These are phyloP conservation scores for Xylocampa areola DNA, from an alignment of 2,888 invertebrate genomes.

Conservation along the genomic window DNA sequence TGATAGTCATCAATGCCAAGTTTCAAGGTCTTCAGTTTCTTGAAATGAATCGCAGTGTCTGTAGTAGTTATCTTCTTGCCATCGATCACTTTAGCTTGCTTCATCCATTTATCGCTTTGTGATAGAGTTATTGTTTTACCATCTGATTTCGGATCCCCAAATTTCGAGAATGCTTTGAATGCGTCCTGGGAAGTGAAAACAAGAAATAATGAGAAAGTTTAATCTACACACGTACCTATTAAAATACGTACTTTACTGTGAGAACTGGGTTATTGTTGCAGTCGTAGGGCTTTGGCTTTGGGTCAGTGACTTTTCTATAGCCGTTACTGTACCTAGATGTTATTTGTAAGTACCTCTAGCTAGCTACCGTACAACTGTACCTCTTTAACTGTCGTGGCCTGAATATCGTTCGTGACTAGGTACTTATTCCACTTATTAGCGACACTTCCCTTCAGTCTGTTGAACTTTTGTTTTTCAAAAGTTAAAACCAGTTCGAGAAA, in stretches of 20 bases:
- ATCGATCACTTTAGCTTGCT: constrained; percentile 95
- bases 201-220: background rate
- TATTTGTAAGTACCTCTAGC: too few species aligned
- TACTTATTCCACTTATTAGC: too few species aligned
- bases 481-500: too few species aligned
- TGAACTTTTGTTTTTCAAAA: too few species aligned
- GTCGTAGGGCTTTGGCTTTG: constrained; percentile 2
- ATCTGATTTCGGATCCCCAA: constrained; percentile 96
- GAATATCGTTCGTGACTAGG: too few species aligned
- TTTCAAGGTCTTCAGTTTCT: constrained; percentile 95
- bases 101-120: constrained; percentile 98
- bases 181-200: constrained; percentile 89
- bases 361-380: too few species aligned
- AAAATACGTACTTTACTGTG: background rate
- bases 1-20: constrained; percentile 94
- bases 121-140: constrained; percentile 96
- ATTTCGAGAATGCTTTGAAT: constrained; percentile 95
- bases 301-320: background rate
- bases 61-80: constrained; percentile 96
- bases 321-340: too few species aligned
- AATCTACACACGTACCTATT: background rate
- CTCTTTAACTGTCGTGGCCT: too few species aligned
- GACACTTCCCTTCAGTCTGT: too few species aligned
- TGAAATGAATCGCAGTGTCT: constrained; percentile 97
- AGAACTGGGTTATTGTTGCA: background rate